Conservation (phyloP, 2,797 vertebrate genomes). For the Miichthys miiuy region DNA sequence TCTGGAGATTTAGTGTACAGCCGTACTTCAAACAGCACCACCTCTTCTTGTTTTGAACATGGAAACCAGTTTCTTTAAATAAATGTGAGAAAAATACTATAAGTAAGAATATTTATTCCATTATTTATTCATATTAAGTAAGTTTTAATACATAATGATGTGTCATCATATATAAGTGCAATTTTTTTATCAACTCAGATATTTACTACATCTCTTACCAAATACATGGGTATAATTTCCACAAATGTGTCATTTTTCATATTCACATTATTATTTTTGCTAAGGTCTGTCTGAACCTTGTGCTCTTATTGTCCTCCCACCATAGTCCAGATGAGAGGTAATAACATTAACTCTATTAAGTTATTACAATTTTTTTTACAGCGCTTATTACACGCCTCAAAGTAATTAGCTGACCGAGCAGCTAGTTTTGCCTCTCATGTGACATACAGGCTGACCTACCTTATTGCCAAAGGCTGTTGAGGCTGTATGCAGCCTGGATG, state of each 20-base stretch:
- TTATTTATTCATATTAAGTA: background rate
- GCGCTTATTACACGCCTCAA: too few species aligned
- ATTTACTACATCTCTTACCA: background rate
- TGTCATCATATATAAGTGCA: background rate
- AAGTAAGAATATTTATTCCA: background rate
- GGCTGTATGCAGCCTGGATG: too few species aligned
- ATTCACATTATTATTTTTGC: background rate
- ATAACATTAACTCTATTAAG: too few species aligned
- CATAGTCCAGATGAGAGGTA: too few species aligned
- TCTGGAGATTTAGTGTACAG: conserved; percentile 11
- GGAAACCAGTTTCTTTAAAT: background rate
- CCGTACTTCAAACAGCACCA: background rate
- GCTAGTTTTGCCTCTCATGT: background rate
- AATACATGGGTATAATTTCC: background rate
- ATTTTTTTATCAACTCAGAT: background rate
- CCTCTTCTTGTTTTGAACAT: background rate
- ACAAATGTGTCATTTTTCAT: too few species aligned
- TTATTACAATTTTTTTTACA: too few species aligned
- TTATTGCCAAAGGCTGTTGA: background rate
- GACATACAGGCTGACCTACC: background rate
- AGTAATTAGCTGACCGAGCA: too few species aligned
- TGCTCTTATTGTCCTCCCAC: background rate
- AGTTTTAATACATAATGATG: too few species aligned
- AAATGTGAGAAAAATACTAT: background rate
- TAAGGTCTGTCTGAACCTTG: too few species aligned